Evolutionary conservation across 2,113 vertebrate genomes (phyloP), one percentile per base, ranked within the genome.

Genomic region (Edolisoma coerulescens): DNA sequence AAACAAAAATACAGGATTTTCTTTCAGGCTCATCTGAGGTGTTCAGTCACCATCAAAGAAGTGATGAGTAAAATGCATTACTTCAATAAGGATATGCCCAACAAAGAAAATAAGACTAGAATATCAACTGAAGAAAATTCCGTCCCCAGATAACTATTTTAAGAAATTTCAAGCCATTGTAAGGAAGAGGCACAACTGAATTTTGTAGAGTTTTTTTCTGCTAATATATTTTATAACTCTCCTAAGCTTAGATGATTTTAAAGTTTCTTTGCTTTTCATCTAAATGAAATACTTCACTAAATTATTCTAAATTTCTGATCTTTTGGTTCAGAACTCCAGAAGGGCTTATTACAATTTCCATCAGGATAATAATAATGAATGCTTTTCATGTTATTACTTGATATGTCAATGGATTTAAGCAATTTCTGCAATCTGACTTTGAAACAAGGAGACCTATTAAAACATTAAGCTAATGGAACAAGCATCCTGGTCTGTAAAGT

Each of bases 161-260:
- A n/a, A 64, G 63, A 87, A 54, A 35, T 50, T 2, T 0, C 54
- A 64, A 86, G 8, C 8, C 19, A 47, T 8, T 63, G 13, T 41
- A 47, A 39, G 32, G 9, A 77, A 50, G 10, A 59, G 16, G 2
- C 9, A 57, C 2, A 6, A 41, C 6, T 37, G 22, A 75, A 44
- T 54, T 91, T 79, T 63, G 57, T 7, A 28, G 32, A 47, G 21
- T 49, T 86, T 83, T 80, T 37, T 68, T 70, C 19, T 19, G 22
- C 3, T n/a, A 50, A 35, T 4, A 19, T 0, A 20, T 64, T 79
- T 75, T 75, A n/a, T 39, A 63, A 1, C 2, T 19, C 7, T 42
- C 11, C 54, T 14, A 73, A 68, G 45, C 20, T 73, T 35, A 4
- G 2, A 71, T 33, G 12, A 33, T 67, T 9, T 71, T 54, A 5